Evolutionary conservation across 2,888 invertebrate genomes (phyloP).

Genomic region (Congeria kusceri): DNA sequence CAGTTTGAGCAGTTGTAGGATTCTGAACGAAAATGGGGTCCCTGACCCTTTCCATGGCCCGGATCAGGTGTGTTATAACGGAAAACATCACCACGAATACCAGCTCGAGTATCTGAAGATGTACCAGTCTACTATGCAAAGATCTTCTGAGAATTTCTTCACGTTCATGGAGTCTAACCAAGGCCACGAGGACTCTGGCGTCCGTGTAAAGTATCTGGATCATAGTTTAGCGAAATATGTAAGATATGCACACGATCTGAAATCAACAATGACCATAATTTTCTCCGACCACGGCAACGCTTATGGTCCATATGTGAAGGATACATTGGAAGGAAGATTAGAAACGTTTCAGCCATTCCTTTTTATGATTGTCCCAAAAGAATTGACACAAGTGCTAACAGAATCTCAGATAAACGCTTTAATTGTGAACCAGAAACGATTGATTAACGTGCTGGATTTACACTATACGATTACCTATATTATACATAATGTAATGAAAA

Average conservation of each 20-base stretch:
- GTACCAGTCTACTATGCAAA: constrained; percentile 60
- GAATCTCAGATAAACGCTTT: constrained; percentile 56
- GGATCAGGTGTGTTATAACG: constrained; percentile 75
- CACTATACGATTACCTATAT: constrained; percentile 69
- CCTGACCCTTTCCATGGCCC: constrained; percentile 77
- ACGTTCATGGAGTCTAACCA: constrained; percentile 72
- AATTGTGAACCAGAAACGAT: constrained; percentile 66
- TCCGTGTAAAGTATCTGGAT: constrained; percentile 74
- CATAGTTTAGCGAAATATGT: constrained; percentile 65
- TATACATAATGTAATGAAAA: neutral
- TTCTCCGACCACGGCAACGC: constrained; percentile 80
- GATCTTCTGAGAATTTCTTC: constrained; percentile 60
- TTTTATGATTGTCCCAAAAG: constrained; percentile 72
- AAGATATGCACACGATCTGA: constrained; percentile 33
- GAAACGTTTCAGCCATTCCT: constrained; percentile 77
- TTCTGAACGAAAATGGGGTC: constrained; percentile 64
- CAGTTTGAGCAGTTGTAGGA: constrained; percentile 72
- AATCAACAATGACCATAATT: constrained; percentile 74
- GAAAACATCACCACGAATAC: constrained; percentile 75
- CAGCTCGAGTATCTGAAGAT: constrained; percentile 69
- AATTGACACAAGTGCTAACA: constrained; percentile 61
- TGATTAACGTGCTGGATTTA: constrained; percentile 75
- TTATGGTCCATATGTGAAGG: constrained; percentile 73
- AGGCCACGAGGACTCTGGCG: constrained; percentile 76
- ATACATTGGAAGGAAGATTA: constrained; percentile 67